These are phyloP conservation scores for Stichopus chloronotus DNA, from an alignment of 35 echinoderm and acorn worm genomes.

Conservation along the genomic window DNA sequence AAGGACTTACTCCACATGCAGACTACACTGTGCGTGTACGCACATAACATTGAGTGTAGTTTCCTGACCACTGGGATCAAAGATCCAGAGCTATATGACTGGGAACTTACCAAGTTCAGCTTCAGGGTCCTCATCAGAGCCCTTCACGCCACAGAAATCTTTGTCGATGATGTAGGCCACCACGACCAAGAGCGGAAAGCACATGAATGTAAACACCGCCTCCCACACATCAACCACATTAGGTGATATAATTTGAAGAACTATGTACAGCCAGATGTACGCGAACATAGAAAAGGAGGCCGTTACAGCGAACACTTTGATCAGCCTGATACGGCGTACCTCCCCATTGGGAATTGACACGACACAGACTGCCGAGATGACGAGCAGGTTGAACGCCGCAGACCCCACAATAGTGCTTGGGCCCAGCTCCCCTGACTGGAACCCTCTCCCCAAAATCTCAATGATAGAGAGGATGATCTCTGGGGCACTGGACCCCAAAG, in stretches of 20 bases:
- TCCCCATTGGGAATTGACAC: conserved; percentile 74
- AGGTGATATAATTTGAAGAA: conserved; percentile 78
- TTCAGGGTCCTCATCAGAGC: conserved; percentile 73
- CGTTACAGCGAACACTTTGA: conserved; percentile 90
- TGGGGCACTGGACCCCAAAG: conserved; percentile 84
- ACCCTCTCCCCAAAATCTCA: conserved; percentile 83
- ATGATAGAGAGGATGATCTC: conserved; percentile 90
- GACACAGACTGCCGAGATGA: conserved; percentile 85
- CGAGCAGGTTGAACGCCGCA: conserved; percentile 92
- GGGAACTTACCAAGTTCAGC: conserved; percentile 75
- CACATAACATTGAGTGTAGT: no score
- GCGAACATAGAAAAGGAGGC: conserved; percentile 90
- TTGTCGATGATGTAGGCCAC: conserved; percentile 93
- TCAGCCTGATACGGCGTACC: conserved; percentile 65
- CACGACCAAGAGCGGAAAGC: conserved; percentile 91
- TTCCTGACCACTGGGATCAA: no score
- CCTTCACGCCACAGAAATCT: conserved; percentile 92
- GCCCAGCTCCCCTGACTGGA: conserved; percentile 83
- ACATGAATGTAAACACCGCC: conserved; percentile 87
- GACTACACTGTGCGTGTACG: no score
- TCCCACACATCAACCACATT: conserved; percentile 82
- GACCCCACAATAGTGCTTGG: conserved; percentile 90
- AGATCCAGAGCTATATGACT: no score
- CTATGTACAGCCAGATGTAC: conserved; percentile 91
- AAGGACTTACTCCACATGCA: no score